Percentiles rank a stretch among this genome's conserved stretches.
phyloP scores from a whole-genome alignment of 2,113 vertebrate genomes.

The Oreochromis aureus region DNA sequence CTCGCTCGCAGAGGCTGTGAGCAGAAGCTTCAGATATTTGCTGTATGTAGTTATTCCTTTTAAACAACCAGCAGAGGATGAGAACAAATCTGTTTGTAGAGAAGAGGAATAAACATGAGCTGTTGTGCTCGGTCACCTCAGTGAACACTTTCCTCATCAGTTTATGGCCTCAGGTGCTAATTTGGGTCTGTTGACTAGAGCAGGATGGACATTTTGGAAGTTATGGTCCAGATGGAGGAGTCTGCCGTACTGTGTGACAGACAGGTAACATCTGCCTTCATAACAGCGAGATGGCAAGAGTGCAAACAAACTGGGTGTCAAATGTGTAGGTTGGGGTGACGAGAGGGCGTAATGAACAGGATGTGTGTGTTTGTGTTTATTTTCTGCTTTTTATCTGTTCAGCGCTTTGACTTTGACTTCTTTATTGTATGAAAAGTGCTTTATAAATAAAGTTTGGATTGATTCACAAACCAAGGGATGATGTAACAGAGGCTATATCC shows the following conservation, averaged over 20 bases:
- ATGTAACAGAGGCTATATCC: background rate
- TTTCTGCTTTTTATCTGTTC: background rate
- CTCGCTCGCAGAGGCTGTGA: background rate
- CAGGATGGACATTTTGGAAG: background rate
- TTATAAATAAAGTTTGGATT: background rate
- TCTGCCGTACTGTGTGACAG: background rate
- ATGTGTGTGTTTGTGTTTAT: background rate
- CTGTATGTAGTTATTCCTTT: background rate
- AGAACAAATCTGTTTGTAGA: background rate
- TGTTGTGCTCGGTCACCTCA: background rate
- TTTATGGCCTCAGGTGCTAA: background rate
- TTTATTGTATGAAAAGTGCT: background rate
- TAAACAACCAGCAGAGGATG: background rate
- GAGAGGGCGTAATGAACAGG: too few species aligned
- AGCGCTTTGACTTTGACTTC: background rate
- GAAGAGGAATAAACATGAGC: background rate
- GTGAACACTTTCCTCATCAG: accelerated
- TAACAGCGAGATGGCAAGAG: background rate
- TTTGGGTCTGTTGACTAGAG: accelerated
- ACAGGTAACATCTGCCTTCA: background rate
- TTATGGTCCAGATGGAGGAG: background rate
- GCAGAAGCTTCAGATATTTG: background rate
- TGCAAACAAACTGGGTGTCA: background rate
- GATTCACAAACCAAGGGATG: accelerated
- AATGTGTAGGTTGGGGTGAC: background rate